These are phyloP conservation scores for Bombus turneri DNA, from an alignment of 1,140 invertebrate species.

Conservation along the genomic window DNA sequence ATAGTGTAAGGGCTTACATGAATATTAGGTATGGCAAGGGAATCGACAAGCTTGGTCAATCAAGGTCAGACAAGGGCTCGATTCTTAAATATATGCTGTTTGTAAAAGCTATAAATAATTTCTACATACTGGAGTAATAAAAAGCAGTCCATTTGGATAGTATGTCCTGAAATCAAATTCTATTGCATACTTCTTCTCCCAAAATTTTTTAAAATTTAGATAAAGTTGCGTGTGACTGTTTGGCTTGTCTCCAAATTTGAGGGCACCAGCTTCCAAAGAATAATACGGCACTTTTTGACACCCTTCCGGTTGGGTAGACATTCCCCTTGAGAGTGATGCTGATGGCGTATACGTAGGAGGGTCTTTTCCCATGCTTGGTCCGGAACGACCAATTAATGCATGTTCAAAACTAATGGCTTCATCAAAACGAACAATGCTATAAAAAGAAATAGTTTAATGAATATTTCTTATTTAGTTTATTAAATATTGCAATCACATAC, in stretches of 20 bases:
- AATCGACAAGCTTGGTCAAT: too few species aligned
- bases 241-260: conserved; percentile 92
- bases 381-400: conserved; percentile 88
- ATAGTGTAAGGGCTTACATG: too few species aligned
- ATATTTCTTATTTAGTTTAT: not conserved
- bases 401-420: conserved; percentile 86
- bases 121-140: conserved; percentile 87
- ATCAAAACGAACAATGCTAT: conserved; percentile 86
- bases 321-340: conserved; percentile 75
- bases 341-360: conserved; percentile 72
- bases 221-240: conserved; percentile 89
- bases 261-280: conserved; percentile 89
- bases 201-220: conserved; percentile 85
- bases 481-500: too few species aligned
- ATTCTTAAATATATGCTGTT: not conserved
- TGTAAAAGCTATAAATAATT: conserved; percentile 33
- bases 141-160: conserved; percentile 91
- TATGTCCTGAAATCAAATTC: conserved; percentile 93
- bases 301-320: conserved; percentile 81
- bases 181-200: conserved; percentile 88
- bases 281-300: conserved; percentile 88
- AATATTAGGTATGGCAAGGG: too few species aligned
- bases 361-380: conserved; percentile 84
- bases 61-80: too few species aligned
- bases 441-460: conserved; percentile 46